Evolutionary conservation across 2,113 vertebrate genomes (phyloP).

Genomic region (Sylvietta virens): DNA sequence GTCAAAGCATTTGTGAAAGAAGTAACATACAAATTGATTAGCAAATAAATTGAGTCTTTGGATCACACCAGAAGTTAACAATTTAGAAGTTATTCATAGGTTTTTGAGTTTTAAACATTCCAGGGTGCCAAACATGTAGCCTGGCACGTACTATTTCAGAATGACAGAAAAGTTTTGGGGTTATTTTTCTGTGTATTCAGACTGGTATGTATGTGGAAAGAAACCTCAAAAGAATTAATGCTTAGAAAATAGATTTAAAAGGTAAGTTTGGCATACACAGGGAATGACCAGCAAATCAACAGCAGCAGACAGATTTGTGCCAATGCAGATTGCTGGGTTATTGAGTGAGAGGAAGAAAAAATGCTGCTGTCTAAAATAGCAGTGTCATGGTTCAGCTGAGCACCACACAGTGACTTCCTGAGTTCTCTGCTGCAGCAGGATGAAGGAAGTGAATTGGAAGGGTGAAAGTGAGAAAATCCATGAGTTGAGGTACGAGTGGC

Average conservation of each 20-base stretch:
- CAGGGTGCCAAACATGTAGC: neutral
- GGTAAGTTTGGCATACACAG: neutral
- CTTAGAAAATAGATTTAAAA: neutral
- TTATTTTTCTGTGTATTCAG: neutral
- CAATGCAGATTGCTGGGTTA: neutral
- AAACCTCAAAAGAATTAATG: neutral
- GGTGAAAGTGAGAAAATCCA: neutral
- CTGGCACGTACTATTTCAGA: neutral
- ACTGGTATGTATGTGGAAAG: neutral
- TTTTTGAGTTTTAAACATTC: neutral
- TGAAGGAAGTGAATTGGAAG: neutral
- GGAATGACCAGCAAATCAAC: neutral
- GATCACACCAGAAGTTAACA: neutral
- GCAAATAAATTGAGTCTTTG: neutral
- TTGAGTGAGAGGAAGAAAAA: neutral
- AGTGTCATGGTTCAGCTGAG: neutral
- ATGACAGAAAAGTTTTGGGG: fast-evolving
- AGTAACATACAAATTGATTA: neutral
- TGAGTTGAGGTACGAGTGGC: neutral
- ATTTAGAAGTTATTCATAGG: neutral
- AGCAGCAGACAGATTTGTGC: neutral
- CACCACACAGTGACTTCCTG: neutral
- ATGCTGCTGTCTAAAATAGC: neutral
- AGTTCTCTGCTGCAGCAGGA: neutral
- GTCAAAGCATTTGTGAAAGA: neutral